Evolutionary conservation across 2,888 invertebrate species (phyloP).

Genomic region (Calameuta idolon): DNA sequence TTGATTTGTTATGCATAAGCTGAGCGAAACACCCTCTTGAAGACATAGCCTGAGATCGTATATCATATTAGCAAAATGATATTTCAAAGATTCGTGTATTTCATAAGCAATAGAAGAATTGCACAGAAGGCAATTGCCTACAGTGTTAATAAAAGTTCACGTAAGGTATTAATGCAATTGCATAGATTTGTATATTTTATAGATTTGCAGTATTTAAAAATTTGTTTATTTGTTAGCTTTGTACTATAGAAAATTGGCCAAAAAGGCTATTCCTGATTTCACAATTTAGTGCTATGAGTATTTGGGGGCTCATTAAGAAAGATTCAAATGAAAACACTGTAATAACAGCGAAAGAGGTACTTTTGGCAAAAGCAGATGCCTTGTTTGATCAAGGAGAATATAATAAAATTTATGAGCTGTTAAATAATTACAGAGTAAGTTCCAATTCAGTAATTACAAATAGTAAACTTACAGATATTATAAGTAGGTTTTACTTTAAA

Average conservation of each 20-base stretch:
- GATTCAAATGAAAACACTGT: conserved; percentile 43
- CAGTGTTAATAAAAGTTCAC: not conserved
- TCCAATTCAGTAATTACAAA: not conserved
- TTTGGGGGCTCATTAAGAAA: conserved; percentile 45
- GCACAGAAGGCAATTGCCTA: not conserved
- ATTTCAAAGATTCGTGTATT: not conserved
- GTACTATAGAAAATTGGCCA: not conserved
- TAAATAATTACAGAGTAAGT: conserved; percentile 71
- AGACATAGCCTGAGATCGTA: not conserved
- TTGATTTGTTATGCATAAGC: not conserved
- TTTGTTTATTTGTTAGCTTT: not conserved
- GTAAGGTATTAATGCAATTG: not conserved
- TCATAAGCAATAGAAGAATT: not conserved
- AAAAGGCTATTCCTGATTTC: not conserved
- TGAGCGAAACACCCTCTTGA: not conserved
- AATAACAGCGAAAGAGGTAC: conserved; percentile 57
- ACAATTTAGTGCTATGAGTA: conserved; percentile 29
- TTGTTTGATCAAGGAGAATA: conserved; percentile 76
- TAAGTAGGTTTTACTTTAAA: not conserved
- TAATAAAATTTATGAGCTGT: conserved; percentile 74
- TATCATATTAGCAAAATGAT: not conserved
- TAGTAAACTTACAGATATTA: not conserved
- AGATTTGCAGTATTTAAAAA: not conserved
- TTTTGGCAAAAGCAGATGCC: conserved; percentile 74
- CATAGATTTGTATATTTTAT: not conserved